Conservation (phyloP, 2,113 vertebrate genomes). For the Corythoichthys haematopterus region DNA sequence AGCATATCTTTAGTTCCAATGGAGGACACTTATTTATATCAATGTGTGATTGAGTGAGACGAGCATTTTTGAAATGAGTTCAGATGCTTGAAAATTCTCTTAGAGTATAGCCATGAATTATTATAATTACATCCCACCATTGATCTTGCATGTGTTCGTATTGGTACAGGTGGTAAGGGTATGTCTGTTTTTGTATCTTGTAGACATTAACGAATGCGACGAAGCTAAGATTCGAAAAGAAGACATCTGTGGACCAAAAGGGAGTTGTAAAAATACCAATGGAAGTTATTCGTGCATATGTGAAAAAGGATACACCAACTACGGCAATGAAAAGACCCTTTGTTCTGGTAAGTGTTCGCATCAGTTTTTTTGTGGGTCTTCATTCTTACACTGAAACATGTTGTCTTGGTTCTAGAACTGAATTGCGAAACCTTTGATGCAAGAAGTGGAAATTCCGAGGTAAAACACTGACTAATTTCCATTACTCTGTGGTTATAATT, state of each 20-base stretch:
- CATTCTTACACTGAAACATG: not conserved
- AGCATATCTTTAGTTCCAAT: too few relatives aligned
- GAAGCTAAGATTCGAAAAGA: fast-evolving
- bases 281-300: constrained; percentile 66
- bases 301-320: constrained; percentile 59
- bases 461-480: constrained; percentile 15
- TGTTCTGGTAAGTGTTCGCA: constrained; percentile 59
- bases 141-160: not conserved
- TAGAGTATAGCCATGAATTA: not conserved
- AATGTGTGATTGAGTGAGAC: too few relatives aligned
- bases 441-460: not conserved
- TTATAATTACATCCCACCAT: not conserved
- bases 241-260: constrained; percentile 52
- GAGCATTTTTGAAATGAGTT: too few relatives aligned
- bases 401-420: constrained; percentile 44
- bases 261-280: constrained; percentile 42
- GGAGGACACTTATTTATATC: too few relatives aligned
- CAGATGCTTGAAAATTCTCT: too few relatives aligned
- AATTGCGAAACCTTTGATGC: constrained; percentile 47
- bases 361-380: not conserved
- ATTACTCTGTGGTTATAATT: not conserved
- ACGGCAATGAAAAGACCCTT: constrained; percentile 32
- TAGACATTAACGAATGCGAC: constrained; percentile 67
- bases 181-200: not conserved
- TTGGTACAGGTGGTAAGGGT: not conserved